Conservation (phyloP, 2,113 vertebrate species). For the Gallinago undulata region DNA sequence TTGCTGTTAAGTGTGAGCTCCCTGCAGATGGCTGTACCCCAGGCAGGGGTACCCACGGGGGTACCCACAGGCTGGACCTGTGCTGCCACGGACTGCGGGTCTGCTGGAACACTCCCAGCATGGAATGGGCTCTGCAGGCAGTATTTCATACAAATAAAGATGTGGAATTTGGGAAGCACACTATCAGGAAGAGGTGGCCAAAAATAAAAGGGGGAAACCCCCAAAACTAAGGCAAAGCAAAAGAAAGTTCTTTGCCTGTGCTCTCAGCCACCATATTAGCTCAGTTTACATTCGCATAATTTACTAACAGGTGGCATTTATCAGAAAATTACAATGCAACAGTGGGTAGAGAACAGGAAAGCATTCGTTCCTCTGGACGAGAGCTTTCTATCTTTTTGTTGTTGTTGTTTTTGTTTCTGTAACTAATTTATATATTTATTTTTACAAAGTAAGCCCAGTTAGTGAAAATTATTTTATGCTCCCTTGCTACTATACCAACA, state of each 20-base stretch:
- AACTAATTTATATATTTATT: constrained; percentile 35
- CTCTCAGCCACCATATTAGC: not conserved
- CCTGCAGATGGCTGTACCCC: not conserved
- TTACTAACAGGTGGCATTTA: not conserved
- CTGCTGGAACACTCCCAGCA: not conserved
- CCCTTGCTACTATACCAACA: constrained; percentile 57
- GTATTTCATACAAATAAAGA: not conserved
- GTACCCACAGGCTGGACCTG: not conserved
- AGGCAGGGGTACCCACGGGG: not conserved
- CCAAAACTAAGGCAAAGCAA: not conserved
- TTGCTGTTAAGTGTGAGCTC: not conserved
- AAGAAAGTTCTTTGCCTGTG: not conserved
- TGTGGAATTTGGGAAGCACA: not conserved
- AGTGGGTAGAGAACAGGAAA: not conserved
- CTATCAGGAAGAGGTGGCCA: not conserved
- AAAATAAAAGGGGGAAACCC: not conserved
- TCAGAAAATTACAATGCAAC: not conserved
- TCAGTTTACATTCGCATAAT: not conserved
- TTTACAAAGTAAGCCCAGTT: constrained; percentile 11
- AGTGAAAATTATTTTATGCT: constrained; percentile 57
- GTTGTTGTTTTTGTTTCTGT: constrained; percentile 13
- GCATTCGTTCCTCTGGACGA: not conserved
- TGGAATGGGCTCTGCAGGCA: not conserved
- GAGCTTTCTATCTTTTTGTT: not conserved
- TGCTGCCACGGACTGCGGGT: not conserved